Base-by-base conservation (phyloP, 2,797 vertebrate genomes). In the Triplophysa bombifrons region DNA sequence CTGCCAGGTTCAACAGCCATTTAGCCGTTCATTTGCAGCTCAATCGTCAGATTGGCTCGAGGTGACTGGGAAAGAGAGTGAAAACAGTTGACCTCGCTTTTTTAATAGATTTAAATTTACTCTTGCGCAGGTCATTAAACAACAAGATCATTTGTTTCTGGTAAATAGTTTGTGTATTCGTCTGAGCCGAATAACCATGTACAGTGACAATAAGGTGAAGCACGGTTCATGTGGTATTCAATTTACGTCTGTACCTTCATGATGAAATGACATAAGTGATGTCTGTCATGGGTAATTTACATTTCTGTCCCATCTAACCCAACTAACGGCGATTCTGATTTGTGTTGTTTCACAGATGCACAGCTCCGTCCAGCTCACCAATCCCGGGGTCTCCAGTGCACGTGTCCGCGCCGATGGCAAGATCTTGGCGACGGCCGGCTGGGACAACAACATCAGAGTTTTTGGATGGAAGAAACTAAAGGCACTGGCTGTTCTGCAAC, bases 401-500 rank as follows among this genome's bases (percentile, higher is more conserved):
- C 80, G 90, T 51, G 80, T 98, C 84, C 94, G 97, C 12, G 91
- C 89, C 3, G 98, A 99, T 72, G 86, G 88, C 56, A 97, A 93
- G 90, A 92, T 99, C 19, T 77, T 99, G 87, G 96, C 93, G 0
- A 94, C 96, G 0, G 97, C 94, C 0, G 96, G 97, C 48, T 99
- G 98, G 98, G 98, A 99, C 88, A 93, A 96, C 78, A 93, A 92
- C 11, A 87, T 99, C 82, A 94, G 96, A 12, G 84, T 99, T 66
- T 98, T 98, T 2, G 91, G 94, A 74, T 98, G 97, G 97, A 95
- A 94, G 88, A 98, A 92, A 19, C 84, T 98, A 85, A 95, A 91
- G 83, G 95, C 97, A 0, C 93, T 99, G 85, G 98, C 96, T 0
- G 95, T 97, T 55, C 93, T 99, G 72, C 93, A 94, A 85, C 96